Conservation (phyloP, 1,140 invertebrate genomes). For the Heterodera carotae region DNA sequence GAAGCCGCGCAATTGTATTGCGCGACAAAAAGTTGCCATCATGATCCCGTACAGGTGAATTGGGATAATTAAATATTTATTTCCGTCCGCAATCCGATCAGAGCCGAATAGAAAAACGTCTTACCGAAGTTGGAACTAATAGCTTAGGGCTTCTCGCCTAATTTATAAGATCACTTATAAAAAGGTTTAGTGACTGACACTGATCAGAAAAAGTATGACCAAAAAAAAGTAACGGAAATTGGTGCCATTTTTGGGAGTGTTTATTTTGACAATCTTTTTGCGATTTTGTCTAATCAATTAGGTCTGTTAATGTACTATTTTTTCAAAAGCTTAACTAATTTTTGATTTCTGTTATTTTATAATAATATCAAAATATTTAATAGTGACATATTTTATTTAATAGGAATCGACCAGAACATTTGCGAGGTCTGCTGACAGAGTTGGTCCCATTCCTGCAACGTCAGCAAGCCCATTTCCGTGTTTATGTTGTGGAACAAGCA, state of each 20-base stretch:
- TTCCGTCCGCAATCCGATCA: background rate
- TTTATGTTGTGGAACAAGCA: constrained; percentile 23
- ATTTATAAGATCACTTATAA: no score
- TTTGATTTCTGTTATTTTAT: background rate
- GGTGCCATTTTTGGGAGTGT: no score
- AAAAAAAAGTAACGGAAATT: no score
- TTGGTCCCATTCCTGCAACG: constrained; percentile 17
- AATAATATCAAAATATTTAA: background rate
- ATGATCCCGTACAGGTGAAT: constrained; percentile 82
- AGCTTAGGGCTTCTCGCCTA: no score
- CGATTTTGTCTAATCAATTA: no score
- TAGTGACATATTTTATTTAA: background rate
- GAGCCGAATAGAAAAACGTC: no score
- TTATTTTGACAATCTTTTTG: no score
- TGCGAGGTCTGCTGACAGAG: constrained; percentile 9
- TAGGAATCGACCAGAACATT: constrained; percentile 16
- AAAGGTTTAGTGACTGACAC: no score
- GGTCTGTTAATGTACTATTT: no score
- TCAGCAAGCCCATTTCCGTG: constrained; percentile 17
- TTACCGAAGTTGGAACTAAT: background rate
- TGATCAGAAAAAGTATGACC: no score
- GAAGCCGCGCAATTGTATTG: constrained; percentile 44
- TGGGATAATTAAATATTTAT: constrained; percentile 74
- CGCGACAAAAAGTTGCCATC: constrained; percentile 73
- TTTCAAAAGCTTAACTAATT: no score